Evolutionary conservation across 2,113 vertebrate genomes (phyloP).

Genomic region (Fukomys damarensis): DNA sequence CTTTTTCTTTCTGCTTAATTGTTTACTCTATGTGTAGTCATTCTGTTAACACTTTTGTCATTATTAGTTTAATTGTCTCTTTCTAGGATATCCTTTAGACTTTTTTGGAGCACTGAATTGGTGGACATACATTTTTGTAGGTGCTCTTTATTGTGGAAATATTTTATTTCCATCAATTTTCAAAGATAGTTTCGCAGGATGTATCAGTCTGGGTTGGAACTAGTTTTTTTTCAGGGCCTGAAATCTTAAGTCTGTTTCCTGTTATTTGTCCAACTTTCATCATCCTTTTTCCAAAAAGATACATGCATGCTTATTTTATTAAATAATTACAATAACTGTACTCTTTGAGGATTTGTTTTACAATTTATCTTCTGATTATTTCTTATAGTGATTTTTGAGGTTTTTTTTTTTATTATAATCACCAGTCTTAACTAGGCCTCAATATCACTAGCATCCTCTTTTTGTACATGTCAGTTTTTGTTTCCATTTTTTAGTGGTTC

Average conservation of each 20-base stretch:
- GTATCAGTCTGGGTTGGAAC: not conserved
- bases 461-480: not conserved
- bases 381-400: constrained; percentile 5
- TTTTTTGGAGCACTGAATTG: not conserved
- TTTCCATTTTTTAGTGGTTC: not conserved
- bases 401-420: not conserved
- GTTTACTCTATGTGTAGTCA: not conserved
- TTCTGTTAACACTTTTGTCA: not conserved
- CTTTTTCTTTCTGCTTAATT: not conserved
- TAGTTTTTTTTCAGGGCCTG: not conserved
- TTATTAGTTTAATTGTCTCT: not conserved
- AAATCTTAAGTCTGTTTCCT: not conserved
- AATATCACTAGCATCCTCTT: not conserved
- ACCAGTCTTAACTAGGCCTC: not conserved
- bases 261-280: not conserved
- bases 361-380: not conserved
- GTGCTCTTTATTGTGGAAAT: not conserved
- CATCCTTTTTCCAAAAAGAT: not conserved
- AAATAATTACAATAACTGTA: not conserved
- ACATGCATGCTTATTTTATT: not conserved
- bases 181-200: not conserved
- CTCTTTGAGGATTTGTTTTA: not conserved
- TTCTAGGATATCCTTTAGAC: not conserved
- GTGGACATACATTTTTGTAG: not conserved
- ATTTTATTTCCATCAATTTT: not conserved